Base-by-base conservation (phyloP, 30 jellyfish, hydroid and myxozoan genomes). In the Pseudorhiza aurosa region DNA sequence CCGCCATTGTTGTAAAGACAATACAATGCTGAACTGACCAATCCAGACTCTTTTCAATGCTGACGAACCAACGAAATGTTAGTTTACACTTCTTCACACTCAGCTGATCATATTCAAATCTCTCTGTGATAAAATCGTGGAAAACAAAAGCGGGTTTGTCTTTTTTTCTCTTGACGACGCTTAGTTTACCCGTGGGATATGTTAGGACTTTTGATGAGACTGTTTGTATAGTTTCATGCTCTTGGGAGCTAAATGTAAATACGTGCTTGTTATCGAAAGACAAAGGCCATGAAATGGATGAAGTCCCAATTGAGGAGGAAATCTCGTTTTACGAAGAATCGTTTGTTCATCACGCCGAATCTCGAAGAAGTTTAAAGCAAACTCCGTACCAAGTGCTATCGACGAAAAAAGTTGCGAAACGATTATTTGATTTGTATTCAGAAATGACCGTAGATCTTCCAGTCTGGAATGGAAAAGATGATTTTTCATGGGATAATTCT, bases 401-500 rank as follows among this genome's bases (percentile, higher is more conserved):
- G 15, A 82, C 90, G 30, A 78, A 64, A 78, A 78, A 29, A 50
- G 90, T 25, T 15, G 31, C 90, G 31, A 78, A 78, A 78, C 46
- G 57, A 44, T 65, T 60, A 3, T 64, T 60, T 42, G 44, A 22
- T 12, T 29, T 27, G 6, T 39, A 47, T 45, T 10, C 70, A 26
- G 82, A 62, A 15, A 46, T 60, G 73, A 45, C 74, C 25, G 62
- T 53, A 25, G 90, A 78, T 22, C 21, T 78, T 29, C 82, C 90
- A 11, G 57, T 46, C 46, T 78, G 90, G 90, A 44, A 58, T 17
- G 78, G 64, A 10, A 58, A 63, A 29, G 90, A 78, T 8, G 90
- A 78, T 33, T 2, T 51, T 27, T 30, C 85, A 15, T 78, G 90
- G 90, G 90, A 78, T 27, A 40, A 78, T 19, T 62, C 90, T n/a